These are phyloP conservation scores for Pararge aegeria DNA, from an alignment of 1,140 invertebrate species.

Conservation along the genomic window DNA sequence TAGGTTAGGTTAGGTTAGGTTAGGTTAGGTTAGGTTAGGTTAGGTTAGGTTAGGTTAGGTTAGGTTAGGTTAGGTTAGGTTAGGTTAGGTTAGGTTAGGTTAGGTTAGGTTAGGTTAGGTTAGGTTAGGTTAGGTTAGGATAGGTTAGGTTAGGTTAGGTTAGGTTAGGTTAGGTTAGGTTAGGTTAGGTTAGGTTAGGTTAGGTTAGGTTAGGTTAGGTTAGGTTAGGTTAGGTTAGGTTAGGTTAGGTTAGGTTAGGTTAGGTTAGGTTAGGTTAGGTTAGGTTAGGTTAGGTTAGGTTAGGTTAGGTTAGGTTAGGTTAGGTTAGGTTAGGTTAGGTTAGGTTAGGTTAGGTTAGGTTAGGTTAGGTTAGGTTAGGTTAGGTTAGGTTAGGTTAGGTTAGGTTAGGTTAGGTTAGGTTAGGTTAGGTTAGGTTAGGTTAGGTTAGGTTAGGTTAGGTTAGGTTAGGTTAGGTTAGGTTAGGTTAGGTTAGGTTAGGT, in stretches of 20 bases:
- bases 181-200: constrained; percentile 10
- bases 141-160: constrained; percentile 10
- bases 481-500: constrained; percentile 18
- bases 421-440: constrained; percentile 18
- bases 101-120: constrained; percentile 10
- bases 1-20: constrained; percentile 10
- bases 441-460: constrained; percentile 19
- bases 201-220: constrained; percentile 10
- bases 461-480: constrained; percentile 19
- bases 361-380: constrained; percentile 24
- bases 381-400: constrained; percentile 25
- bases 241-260: constrained; percentile 14
- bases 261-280: constrained; percentile 20
- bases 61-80: constrained; percentile 10
- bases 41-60: constrained; percentile 10
- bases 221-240: constrained; percentile 10
- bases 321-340: constrained; percentile 28
- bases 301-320: constrained; percentile 31
- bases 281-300: constrained; percentile 25
- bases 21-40: constrained; percentile 10
- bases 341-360: constrained; percentile 28
- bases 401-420: constrained; percentile 22
- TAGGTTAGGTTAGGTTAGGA: constrained; percentile 9
- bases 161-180: constrained; percentile 9
- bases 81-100: constrained; percentile 10